A percentile compares a stretch with the other conserved stretches of the same genome.
Conservation (phyloP, 2,888 invertebrate species). For the Camptogramma bilineatum region DNA sequence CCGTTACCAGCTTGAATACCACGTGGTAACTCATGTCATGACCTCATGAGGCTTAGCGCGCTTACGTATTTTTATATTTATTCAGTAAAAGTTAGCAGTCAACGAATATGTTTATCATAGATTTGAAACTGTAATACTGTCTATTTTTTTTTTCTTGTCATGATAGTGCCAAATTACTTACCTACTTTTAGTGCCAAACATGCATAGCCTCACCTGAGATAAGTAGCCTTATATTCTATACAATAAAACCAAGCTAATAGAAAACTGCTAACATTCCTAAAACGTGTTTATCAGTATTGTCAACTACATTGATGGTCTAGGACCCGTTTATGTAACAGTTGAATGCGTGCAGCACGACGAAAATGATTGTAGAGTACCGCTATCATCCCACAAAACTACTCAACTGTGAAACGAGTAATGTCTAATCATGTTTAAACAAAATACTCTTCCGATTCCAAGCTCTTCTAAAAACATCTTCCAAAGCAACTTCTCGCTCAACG, state of each 20-base stretch:
- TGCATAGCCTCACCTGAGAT: too few relatives aligned
- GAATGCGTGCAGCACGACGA: neutral
- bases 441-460: slow-evolving; percentile 3
- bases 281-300: neutral
- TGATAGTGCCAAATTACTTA: too few relatives aligned
- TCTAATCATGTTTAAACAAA: neutral
- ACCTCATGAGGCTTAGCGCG: neutral
- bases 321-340: neutral
- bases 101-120: neutral
- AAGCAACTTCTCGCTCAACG: neutral
- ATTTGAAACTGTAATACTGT: neutral
- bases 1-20: neutral
- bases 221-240: neutral
- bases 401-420: slow-evolving; percentile 21
- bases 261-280: neutral
- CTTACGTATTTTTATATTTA: neutral
- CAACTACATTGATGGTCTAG: neutral
- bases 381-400: slow-evolving; percentile 25
- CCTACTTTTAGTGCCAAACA: too few relatives aligned
- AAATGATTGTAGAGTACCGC: slow-evolving; percentile 11
- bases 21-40: neutral
- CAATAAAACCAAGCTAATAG: neutral
- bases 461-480: slow-evolving; percentile 12
- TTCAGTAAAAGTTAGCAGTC: neutral
- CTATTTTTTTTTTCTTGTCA: too few relatives aligned